Percentiles rank a stretch among this genome's conserved stretches.
phyloP scores from a whole-genome alignment of 2,797 vertebrate species.

The Okamejei kenojei region DNA sequence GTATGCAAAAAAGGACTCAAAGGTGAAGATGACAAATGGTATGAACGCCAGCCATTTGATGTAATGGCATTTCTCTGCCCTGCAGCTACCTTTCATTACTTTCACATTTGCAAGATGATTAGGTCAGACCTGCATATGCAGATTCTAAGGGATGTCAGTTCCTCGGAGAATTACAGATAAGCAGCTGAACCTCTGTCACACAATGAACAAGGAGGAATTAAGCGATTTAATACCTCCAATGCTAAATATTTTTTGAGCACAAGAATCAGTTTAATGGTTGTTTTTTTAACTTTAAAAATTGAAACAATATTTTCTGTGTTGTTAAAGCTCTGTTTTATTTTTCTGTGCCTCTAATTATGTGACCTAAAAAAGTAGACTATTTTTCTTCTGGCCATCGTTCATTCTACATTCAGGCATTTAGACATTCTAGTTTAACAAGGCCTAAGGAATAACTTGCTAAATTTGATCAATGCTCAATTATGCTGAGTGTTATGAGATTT shows the following conservation, averaged over 20 bases:
- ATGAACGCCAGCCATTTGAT: not conserved
- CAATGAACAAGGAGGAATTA: not conserved
- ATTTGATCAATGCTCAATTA: constrained; percentile 4
- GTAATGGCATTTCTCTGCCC: not conserved
- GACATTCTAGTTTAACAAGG: not conserved
- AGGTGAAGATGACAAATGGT: not conserved
- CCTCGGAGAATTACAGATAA: not conserved
- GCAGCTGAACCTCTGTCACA: not conserved
- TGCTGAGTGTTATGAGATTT: not conserved
- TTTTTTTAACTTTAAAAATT: not conserved
- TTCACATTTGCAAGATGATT: constrained; percentile 32
- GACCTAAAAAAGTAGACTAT: not conserved
- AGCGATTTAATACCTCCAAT: not conserved
- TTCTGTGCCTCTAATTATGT: not conserved
- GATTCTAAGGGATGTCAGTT: not conserved
- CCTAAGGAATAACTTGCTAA: not conserved
- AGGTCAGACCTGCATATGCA: constrained; percentile 25
- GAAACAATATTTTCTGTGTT: not conserved
- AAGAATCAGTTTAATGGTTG: not conserved
- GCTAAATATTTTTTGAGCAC: not conserved
- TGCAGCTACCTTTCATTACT: not conserved
- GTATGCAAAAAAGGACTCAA: not conserved
- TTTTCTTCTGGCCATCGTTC: not conserved
- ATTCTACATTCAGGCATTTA: not conserved
- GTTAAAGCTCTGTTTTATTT: not conserved